phyloP scores from a whole-genome alignment of 2,113 vertebrate species.

The Dermatemys mawii region DNA sequence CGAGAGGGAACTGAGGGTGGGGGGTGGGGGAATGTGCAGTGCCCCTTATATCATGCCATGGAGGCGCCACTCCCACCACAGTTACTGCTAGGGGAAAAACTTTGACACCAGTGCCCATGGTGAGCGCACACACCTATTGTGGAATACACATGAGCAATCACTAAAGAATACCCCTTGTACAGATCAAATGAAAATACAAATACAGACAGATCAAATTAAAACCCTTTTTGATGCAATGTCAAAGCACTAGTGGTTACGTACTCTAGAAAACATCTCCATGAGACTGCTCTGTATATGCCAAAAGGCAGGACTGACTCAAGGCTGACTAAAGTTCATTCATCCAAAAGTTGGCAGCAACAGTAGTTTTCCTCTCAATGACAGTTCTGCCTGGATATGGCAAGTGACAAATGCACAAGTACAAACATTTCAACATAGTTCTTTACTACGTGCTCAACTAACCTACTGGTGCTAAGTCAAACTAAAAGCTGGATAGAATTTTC shows the following conservation, averaged over 20 bases:
- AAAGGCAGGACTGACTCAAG: not conserved
- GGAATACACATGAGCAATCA: no score
- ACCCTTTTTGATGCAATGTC: not conserved
- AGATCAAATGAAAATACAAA: no score
- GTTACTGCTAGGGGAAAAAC: no score
- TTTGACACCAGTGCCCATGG: no score
- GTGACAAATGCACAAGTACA: not conserved
- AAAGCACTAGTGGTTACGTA: not conserved
- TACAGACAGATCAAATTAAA: not conserved
- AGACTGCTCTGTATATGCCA: not conserved
- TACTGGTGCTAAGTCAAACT: not conserved
- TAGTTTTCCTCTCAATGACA: not conserved
- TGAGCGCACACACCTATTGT: no score
- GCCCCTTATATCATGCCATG: no score
- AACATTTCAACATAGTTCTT: not conserved
- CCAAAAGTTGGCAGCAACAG: no score
- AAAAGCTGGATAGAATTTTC: no score
- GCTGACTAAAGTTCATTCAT: no score
- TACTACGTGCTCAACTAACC: fast-evolving
- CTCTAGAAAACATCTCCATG: not conserved
- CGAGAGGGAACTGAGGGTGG: no score
- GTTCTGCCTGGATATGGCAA: not conserved
- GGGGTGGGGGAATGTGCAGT: no score
- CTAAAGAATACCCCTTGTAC: not conserved
- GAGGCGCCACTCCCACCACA: no score